Base-by-base conservation (phyloP, 2,797 vertebrate species). In the Gymnocypris eckloni region DNA sequence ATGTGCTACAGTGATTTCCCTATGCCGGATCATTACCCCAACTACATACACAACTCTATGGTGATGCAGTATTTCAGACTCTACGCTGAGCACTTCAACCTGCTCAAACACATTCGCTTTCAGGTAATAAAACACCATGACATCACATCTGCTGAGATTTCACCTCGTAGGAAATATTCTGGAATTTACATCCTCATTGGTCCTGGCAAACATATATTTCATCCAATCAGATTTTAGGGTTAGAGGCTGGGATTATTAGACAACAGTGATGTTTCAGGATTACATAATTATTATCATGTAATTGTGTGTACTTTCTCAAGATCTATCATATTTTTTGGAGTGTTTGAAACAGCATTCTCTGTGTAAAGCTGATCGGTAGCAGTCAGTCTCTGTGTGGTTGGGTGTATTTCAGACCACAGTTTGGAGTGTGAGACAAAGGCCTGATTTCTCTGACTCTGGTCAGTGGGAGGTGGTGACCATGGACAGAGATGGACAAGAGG, bases 1-100 rank as follows among this genome's bases (percentile, higher is more conserved):
- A 97, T 97, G 97, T 98, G 97, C 92, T 99, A 95, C 94, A 99
- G 97, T 2, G 97, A 99, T 86, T 99, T 96, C 61, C 97, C 95
- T 43, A 94, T 98, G 91, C 97, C 97, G 0, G 95, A 92, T 0
- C 88, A 97, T 77, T 98, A 92, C 86, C 97, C 98, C 52, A 99
- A 97, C 95, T 99, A 91, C 92, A 95, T 98, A 95, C 96, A 95
- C 90, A 94, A 97, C 90, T 94, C 95, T 54, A 91, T 93, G 86
- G 84, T 98, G 73, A 85, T 98, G 86, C 90, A 96, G 18, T 99
- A 99, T 84, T 96, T 96, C 89, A 93, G 93, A 69, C 93, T 97
- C 90, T 99, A 97, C 0, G 95, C 96, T 3, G 89, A 92, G 61
- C 93, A 92, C 85, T 99, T 98, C 6, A 87, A 94, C 41, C 94